Percentiles rank a stretch among this genome's conserved stretches.
Evolutionary conservation across 2,888 invertebrate species (phyloP).

Genomic region (Lampropteryx suffumata): DNA sequence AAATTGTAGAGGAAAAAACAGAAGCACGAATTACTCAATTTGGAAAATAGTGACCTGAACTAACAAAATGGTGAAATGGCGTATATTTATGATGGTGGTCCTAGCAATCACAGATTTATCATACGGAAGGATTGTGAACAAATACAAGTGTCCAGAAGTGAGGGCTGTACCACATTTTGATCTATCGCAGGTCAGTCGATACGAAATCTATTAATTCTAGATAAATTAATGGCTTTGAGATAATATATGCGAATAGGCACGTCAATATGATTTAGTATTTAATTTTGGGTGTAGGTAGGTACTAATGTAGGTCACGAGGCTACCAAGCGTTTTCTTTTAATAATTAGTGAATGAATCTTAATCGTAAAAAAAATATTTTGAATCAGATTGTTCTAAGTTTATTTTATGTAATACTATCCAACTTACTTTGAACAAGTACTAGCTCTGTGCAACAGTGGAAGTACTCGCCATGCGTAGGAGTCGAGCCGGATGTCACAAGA

Average conservation of each 20-base stretch:
- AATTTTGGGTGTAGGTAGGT: conserved; percentile 9
- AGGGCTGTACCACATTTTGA: conserved; percentile 91
- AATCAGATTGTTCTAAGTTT: too few relatives aligned
- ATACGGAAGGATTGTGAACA: conserved; percentile 76
- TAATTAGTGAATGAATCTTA: not conserved
- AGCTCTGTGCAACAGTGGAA: not conserved
- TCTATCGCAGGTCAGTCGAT: conserved; percentile 84
- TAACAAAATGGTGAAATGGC: conserved; percentile 44
- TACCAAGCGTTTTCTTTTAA: conserved; percentile 16
- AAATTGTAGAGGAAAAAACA: not conserved
- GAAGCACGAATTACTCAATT: not conserved
- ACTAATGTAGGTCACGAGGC: conserved; percentile 13
- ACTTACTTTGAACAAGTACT: too few relatives aligned
- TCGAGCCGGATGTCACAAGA: conserved; percentile 27
- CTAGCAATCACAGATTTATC: conserved; percentile 39
- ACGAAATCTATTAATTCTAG: conserved; percentile 20
- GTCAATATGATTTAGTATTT: conserved; percentile 18
- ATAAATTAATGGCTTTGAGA: conserved; percentile 15
- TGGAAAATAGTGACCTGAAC: not conserved
- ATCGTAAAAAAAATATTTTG: too few relatives aligned
- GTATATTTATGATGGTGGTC: conserved; percentile 42
- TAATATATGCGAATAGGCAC: conserved; percentile 19
- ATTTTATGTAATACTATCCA: too few relatives aligned
- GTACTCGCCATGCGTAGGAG: conserved; percentile 32
- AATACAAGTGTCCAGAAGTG: conserved; percentile 89